Evolutionary conservation across 2,113 vertebrate genomes (phyloP).

Genomic region (Rhinogobius similis): DNA sequence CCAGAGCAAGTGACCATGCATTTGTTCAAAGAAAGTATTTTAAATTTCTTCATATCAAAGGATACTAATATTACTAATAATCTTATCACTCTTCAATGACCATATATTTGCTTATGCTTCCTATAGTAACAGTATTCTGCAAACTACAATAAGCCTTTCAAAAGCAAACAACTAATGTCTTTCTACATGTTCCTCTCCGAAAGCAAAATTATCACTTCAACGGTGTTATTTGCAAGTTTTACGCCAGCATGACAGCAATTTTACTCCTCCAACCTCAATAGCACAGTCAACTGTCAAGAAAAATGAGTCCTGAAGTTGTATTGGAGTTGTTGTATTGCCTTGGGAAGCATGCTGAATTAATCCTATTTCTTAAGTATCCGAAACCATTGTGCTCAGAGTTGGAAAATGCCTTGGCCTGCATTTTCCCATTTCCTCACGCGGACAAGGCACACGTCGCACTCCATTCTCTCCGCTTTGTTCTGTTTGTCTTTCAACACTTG

Average conservation of each 20-base stretch:
- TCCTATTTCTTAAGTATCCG: slow-evolving; percentile 41
- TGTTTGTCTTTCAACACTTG: slow-evolving; percentile 54
- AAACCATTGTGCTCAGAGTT: slow-evolving; percentile 32
- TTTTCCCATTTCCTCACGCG: slow-evolving; percentile 20
- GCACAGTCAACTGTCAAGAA: background rate
- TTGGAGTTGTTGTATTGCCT: slow-evolving; percentile 29
- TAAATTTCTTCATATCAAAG: no score
- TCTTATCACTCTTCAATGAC: no score
- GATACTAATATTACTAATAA: no score
- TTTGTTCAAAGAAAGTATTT: no score
- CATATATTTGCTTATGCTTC: no score
- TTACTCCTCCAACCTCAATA: background rate
- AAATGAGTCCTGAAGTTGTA: background rate
- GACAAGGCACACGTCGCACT: slow-evolving; percentile 13
- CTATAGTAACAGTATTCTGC: no score
- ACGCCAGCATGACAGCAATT: background rate
- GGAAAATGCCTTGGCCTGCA: slow-evolving; percentile 34
- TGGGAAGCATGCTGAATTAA: slow-evolving; percentile 52
- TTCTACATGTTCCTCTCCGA: no score
- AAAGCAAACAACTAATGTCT: no score
- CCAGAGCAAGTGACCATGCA: no score
- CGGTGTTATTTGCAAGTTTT: background rate
- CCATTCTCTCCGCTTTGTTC: slow-evolving; percentile 51
- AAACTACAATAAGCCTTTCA: no score
- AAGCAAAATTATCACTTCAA: background rate